Evolutionary conservation across 2,113 vertebrate species (phyloP), one percentile per base, ranked within the genome.

Genomic region (Salvelinus fontinalis): DNA sequence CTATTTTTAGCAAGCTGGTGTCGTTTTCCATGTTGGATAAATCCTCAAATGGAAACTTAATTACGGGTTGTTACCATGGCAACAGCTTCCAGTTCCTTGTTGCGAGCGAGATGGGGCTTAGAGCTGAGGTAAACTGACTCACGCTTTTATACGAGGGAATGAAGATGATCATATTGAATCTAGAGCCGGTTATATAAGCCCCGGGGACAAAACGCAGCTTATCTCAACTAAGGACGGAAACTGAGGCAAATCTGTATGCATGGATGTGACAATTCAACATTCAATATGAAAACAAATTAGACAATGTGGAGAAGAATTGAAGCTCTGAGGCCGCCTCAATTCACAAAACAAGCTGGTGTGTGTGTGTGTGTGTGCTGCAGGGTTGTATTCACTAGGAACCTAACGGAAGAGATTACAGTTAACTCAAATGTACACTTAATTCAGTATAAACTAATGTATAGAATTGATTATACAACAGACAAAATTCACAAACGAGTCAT

Each of bases 281-380:
- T n/a, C n/a, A n/a, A n/a, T 73, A 76, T 81, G 67, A 70, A n/a
- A 26, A 70, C 16, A 67, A 73, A 81, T 51, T 26, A 64, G 70
- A 24, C 5, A 51, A 49, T 31, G 44, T 31, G 79, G 27, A 67
- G 26, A 67, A 3, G 66, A 67, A 62, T 22, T 20, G 66, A 18
- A 18, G 16, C 66, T 31, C 14, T 20, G 66, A 67, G 66, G 66
- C 16, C 4, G 22, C 14, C 29, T 67, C 14, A 13, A 29, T 11
- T 34, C 13, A 67, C 66, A 67, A 6, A 54, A 54, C 51, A 54
- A 18, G 51, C 6, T 4, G 0, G 54, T 11, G 39, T 14, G 0
- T 54, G 51, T 7, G 51, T 18, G 14, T 39, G 34, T 34, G 51
- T 2, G 51, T 13, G 1, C 34, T 39, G 34, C 34, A 39, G 34